A percentile compares a stretch with the other conserved stretches of the same genome.
Conservation (phyloP, 2,113 vertebrate species). For the Myiozetetes cayanensis region DNA sequence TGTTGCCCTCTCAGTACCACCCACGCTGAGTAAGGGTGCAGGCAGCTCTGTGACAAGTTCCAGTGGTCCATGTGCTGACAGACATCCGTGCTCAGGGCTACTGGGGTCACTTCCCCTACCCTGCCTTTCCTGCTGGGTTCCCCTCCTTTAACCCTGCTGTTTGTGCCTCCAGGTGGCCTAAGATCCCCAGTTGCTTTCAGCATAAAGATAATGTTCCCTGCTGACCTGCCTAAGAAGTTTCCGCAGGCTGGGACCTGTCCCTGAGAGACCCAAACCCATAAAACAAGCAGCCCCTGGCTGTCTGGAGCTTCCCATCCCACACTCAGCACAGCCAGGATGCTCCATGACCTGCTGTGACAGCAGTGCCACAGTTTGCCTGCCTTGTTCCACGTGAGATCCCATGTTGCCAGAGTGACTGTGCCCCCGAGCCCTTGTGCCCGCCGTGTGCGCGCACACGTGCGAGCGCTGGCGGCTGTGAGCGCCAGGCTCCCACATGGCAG, state of each 20-base stretch:
- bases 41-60: background rate
- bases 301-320: background rate
- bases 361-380: background rate
- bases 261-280: background rate
- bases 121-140: background rate
- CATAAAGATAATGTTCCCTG: background rate
- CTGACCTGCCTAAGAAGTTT: background rate
- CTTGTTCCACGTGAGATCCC: background rate
- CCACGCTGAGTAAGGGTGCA: rapidly evolving
- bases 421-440: background rate
- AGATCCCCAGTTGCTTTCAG: background rate
- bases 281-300: background rate
- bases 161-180: background rate
- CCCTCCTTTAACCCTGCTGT: background rate
- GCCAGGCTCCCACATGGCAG: constrained; percentile 10
- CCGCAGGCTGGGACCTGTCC: background rate
- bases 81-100: background rate
- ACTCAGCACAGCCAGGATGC: background rate
- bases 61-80: background rate
- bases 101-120: background rate
- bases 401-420: background rate
- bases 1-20: background rate
- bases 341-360: background rate
- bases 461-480: background rate
- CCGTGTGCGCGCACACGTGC: background rate